Base-by-base conservation (phyloP, 2,113 vertebrate genomes). In the Ciconia stormi region DNA sequence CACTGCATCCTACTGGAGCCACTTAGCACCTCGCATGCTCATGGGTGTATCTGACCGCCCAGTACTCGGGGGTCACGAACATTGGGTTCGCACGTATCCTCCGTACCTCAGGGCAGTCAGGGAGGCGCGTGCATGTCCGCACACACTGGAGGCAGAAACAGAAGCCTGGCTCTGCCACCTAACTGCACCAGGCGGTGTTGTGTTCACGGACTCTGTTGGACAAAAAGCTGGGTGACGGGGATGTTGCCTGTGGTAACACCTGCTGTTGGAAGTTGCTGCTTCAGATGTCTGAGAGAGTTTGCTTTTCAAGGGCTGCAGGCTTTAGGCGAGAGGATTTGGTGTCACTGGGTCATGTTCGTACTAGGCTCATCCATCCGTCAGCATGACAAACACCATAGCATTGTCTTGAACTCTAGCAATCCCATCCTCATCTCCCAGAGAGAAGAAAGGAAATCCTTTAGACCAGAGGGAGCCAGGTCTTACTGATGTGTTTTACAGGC, bases 121-220 rank as follows among this genome's bases (percentile, higher is more conserved):
- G 56, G 59, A 52, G 52, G 44, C 2, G 0, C 9, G 3, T 26
- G 49, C 77, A 58, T 2, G 0, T 36, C 61, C 1, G 2, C 53
- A 22, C 62, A 10, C 15, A 0, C 61, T 29, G 76, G 59, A 90
- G 78, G 58, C 32, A 42, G 71, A 23, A 40, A 6, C 0, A 1
- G 53, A 36, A 91, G 58, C 90, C 62, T 55, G 87, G 52, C 83
- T 69, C 32, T 81, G 89, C 65, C 46, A 16, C 7, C 2, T 25
- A 8, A n/a, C 29, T 10, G 38, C 11, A 11, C 47, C 79, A 12
- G 83, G 87, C 12, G 1, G 22, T 14, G 44, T 8, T 63, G 40
- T 17, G 77, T 27, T 63, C 17, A 2, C 1, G 13, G 78, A 95
- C 83, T 92, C 52, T 66, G 27, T 36, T 72, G 94, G 86, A 93